phyloP scores from a whole-genome alignment of 2,797 vertebrate genomes.

The Manis crassicaudata region DNA sequence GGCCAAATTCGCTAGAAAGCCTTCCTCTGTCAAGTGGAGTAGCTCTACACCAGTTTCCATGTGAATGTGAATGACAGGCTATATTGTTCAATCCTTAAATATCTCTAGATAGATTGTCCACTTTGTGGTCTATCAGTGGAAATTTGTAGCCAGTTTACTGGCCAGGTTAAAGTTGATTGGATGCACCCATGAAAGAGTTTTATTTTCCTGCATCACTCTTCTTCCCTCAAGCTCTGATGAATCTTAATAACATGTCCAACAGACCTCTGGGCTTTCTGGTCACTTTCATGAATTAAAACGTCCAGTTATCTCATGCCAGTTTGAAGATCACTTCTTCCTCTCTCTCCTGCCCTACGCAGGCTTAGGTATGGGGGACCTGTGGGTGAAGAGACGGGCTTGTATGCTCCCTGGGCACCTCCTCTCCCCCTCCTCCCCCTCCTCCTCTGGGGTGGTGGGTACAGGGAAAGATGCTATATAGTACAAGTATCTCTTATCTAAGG shows the following conservation, averaged over 20 bases:
- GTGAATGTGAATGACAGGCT: neutral
- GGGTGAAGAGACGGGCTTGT: neutral
- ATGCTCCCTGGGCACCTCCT: neutral
- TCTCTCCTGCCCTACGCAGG: neutral
- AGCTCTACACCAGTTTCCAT: neutral
- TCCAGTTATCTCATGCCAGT: neutral
- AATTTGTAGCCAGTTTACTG: neutral
- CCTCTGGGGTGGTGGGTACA: neutral
- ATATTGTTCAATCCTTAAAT: neutral
- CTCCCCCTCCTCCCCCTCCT: neutral
- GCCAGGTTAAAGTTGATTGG: neutral
- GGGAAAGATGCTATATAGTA: neutral
- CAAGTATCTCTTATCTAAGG: neutral
- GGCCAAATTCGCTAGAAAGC: neutral
- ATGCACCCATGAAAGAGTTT: neutral
- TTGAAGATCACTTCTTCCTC: neutral
- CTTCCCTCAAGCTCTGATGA: neutral
- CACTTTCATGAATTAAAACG: slow-evolving; percentile 21
- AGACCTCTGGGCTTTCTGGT: neutral
- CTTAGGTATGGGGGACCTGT: neutral
- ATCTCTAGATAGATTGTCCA: neutral
- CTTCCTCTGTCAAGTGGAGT: neutral
- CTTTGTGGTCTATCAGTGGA: neutral
- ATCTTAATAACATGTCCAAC: neutral
- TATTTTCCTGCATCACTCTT: neutral